Base-by-base conservation (phyloP, 2,888 invertebrate species). In the Chironomus riparius region DNA sequence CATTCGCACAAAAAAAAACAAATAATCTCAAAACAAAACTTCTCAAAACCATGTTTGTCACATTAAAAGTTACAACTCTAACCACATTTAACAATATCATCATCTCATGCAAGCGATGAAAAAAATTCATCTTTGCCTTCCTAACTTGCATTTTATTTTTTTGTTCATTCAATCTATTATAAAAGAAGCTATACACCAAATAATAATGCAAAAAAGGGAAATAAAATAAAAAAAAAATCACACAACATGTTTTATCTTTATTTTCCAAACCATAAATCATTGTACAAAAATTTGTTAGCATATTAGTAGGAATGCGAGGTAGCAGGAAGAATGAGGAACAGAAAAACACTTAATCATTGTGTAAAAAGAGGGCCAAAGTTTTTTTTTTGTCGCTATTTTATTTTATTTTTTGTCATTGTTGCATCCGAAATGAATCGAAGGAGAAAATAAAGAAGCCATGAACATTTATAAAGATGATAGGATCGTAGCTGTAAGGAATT, bases 281-380 rank as follows among this genome's bases (percentile, higher is more conserved):
- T 68, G 15, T 56, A 18, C 24, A 61, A 74, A 72, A 71, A 74
- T 74, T 74, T 74, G 74, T 48, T 68, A 47, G 62, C 62, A 48
- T 74, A 74, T 74, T 74, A 74, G 74, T 74, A 21, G n/a, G 56
- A 56, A 56, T 50, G 47, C 47, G 56, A 24, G 65, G 21, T 38
- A 10, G 38, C 10, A 38, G 10, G 38, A 38, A 38, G 38, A 38
- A 10, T 38, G 65, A 65, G 21, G 18, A 24, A 68, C 65, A 68
- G 74, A 48, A 74, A 74, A 74, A 74, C 74, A 74, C 68, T 74
- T 74, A 74, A 74, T 74, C 74, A 74, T 74, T 74, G 74, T 68
- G 24, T 13, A 65, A 68, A 56, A 74, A 47, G 22, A 22, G 68
- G 68, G 48, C 65, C 12, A 65, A 65, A 65, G 5, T 24, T 21